Base-by-base conservation (phyloP, 2,888 invertebrate genomes). In the Hermaeophaga mercurialis region DNA sequence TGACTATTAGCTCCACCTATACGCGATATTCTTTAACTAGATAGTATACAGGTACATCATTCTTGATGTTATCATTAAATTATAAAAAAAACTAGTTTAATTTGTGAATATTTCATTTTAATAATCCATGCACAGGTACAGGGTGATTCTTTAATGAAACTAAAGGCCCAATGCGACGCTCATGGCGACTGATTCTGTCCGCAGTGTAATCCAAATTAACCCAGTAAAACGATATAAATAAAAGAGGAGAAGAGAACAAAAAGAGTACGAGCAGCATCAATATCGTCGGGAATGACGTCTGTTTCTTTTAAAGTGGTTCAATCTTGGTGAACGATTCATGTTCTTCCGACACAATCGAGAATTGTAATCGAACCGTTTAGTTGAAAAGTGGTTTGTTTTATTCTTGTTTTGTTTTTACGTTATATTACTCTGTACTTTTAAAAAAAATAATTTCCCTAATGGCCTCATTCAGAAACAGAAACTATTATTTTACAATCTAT, bases 231-330 rank as follows among this genome's bases (percentile, higher is more conserved):
- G 39, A 39, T 38, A 38, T 38, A 38, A 38, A 38, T 38, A 38
- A 38, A 38, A 38, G 17, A 9, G 9, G 9, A 26, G 38, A 38
- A 14, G 12, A 18, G 12, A 14, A 39, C 2, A 22, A 39, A 39
- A 39, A 39, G 12, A 22, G 18, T 39, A 19, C 19, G 19, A 39
- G 39, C 2, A 39, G 39, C 39, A 22, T 39, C 39, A 39, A 39
- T 39, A 39, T 19, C 18, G 18, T n/a, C 19, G n/a, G 39, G 39
- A 39, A 39, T 39, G 39, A 19, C 19, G 39, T 39, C 39, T 39
- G 39, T 39, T 39, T 39, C 39, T 39, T 19, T 22, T 39, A 19
- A 39, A 39, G 39, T 39, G 39, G 39, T 39, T 39, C 39, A 39
- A 39, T 39, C 39, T 39, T 39, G 39, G 39, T 19, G 19, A 19